These are phyloP conservation scores for Onychorhynchus coronatus DNA, from an alignment of 2,113 vertebrate genomes.

Conservation along the genomic window DNA sequence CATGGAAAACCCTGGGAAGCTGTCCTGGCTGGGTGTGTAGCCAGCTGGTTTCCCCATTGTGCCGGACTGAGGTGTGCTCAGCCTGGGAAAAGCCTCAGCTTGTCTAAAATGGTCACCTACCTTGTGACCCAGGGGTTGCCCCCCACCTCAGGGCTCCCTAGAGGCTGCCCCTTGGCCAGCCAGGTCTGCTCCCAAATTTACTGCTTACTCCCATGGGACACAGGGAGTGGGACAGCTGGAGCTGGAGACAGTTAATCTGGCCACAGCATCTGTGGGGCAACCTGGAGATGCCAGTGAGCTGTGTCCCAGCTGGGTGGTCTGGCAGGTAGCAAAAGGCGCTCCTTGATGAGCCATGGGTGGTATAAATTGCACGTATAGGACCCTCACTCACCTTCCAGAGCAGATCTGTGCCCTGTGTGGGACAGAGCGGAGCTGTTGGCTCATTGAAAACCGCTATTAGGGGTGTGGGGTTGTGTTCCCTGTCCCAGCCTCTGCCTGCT, in stretches of 20 bases:
- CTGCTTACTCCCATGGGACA: rapidly evolving
- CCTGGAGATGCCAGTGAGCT: neutral
- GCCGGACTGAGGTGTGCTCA: rapidly evolving
- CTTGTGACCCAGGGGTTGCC: neutral
- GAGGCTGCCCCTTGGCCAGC: neutral
- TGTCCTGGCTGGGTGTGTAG: neutral
- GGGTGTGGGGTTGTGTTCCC: neutral
- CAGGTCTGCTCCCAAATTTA: neutral
- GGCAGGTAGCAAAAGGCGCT: neutral
- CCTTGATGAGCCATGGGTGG: neutral
- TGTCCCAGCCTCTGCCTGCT: neutral
- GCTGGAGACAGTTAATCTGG: neutral
- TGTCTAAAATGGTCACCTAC: neutral
- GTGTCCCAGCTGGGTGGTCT: neutral
- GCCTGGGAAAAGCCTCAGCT: neutral
- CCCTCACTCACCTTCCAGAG: neutral
- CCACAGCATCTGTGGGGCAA: neutral
- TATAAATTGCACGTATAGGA: neutral
- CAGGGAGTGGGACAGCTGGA: neutral
- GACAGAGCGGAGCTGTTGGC: neutral
- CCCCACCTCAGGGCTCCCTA: rapidly evolving
- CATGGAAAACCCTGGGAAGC: neutral
- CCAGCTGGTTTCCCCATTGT: rapidly evolving
- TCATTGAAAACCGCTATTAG: neutral
- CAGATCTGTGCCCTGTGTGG: neutral